A percentile compares a stretch with the other conserved stretches of the same genome.
phyloP scores from a whole-genome alignment of 2,113 vertebrate genomes.

The Sprattus sprattus region DNA sequence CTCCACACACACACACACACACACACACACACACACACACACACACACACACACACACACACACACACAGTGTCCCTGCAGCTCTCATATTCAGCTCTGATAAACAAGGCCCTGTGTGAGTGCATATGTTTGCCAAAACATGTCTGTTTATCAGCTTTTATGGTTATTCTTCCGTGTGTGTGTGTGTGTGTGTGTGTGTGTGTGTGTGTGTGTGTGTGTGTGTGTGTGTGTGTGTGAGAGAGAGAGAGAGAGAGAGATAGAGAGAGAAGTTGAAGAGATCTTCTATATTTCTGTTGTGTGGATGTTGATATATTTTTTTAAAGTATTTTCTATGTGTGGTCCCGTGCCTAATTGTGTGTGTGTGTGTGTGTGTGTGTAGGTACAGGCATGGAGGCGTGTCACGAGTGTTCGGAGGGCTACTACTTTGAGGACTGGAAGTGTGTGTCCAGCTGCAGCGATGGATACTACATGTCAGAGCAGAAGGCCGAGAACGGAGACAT shows the following conservation, averaged over 20 bases:
- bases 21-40: too few relatives aligned
- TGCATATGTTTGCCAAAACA: background rate
- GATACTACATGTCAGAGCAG: constrained; percentile 84
- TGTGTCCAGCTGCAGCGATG: constrained; percentile 81
- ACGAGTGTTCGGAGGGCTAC: constrained; percentile 84
- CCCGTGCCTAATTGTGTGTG: background rate
- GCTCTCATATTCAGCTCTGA: background rate
- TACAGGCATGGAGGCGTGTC: constrained; percentile 86
- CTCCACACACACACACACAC: too few relatives aligned
- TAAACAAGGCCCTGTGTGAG: background rate
- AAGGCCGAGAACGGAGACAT: constrained; percentile 76
- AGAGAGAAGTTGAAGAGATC: too few relatives aligned
- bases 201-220: background rate
- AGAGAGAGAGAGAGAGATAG: too few relatives aligned
- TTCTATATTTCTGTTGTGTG: too few relatives aligned
- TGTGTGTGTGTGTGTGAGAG: too few relatives aligned
- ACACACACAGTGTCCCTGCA: background rate
- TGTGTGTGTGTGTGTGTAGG: constrained; percentile 65
- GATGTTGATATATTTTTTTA: too few relatives aligned
- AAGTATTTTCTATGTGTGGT: background rate
- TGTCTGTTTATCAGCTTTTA: background rate
- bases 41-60: too few relatives aligned
- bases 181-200: background rate
- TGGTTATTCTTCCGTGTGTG: background rate
- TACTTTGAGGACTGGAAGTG: constrained; percentile 92